Evolutionary conservation across 2,888 invertebrate species (phyloP), one percentile per base, ranked within the genome.

Genomic region (Oscheius onirici): DNA sequence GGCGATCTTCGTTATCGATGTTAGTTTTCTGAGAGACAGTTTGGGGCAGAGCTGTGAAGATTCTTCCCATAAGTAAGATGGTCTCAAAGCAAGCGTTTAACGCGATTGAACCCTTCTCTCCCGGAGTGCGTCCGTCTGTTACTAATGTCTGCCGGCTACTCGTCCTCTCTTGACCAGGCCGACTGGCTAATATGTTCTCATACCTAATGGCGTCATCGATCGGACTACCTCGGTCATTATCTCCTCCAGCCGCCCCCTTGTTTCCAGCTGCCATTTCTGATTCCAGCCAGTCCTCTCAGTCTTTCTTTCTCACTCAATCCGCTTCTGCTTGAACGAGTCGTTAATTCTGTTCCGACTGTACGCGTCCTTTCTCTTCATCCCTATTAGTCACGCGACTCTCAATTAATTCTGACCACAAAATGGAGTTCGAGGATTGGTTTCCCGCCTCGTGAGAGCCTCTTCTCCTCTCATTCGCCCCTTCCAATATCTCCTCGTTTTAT

Each of bases 141-240:
- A 58, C 40, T 58, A 58, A 58, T 58, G 40, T 58, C n/a, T 20
- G n/a, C 15, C 55, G 26, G 55, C 55, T 55, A 26, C 26, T 26
- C n/a, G n/a, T n/a, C 15, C 20, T 17, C 15, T 5, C 15, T 15
- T 46, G 46, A 20, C 52, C 52, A 20, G 20, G 3, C 13, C 58
- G 41, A 58, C 58, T 40, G 58, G 58, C 58, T 58, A 58, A 58
- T 58, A 17, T 26, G 55, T 40, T 41, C 40, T 58, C 58, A 40
- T 40, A 58, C 58, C 58, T 58, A 58, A 58, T 58, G 58, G 55
- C 58, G 20, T 28, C 17, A 58, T 58, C 58, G 58, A 58, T 58
- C 58, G 58, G 15, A 26, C 57, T 58, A 20, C 52, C 20, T 24
- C 58, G 41, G 58, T 58, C 58, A 58, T 58, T 58, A 58, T 58